These are phyloP conservation scores for Carlito syrichta DNA, from an alignment of 2,113 vertebrate species.

Conservation along the genomic window DNA sequence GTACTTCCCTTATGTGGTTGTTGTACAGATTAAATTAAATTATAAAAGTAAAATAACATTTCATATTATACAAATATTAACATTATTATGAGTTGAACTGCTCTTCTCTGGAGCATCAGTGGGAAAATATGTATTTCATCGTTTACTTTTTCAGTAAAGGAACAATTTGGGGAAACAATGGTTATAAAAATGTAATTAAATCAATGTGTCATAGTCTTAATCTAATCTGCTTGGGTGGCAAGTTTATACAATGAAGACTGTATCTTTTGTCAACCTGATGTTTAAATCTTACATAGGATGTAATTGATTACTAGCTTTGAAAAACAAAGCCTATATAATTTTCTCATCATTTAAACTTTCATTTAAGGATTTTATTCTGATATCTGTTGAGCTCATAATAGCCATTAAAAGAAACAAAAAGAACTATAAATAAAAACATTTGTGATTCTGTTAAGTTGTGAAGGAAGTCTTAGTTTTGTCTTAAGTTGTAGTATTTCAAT, in stretches of 20 bases:
- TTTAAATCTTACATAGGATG: not conserved
- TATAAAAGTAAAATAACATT: conserved; percentile 2
- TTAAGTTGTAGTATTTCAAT: not conserved
- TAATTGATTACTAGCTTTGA: conserved; percentile 14
- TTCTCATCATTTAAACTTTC: not conserved
- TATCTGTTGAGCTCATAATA: not conserved
- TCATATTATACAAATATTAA: conserved; percentile 36
- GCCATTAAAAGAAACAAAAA: not conserved
- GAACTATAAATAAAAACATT: not conserved
- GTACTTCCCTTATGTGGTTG: not conserved
- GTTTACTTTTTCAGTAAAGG: conserved; percentile 31
- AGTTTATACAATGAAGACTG: conserved; percentile 33
- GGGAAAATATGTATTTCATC: too few relatives aligned
- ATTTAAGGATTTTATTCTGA: not conserved
- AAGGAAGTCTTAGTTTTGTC: not conserved
- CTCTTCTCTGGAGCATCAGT: too few relatives aligned
- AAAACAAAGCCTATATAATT: conserved; percentile 25
- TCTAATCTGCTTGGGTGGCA: conserved; percentile 28
- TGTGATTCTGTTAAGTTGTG: not conserved
- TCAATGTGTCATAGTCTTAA: conserved; percentile 47
- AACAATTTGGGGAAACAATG: conserved; percentile 35
- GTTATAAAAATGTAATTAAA: conserved; percentile 41
- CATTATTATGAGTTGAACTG: not conserved
- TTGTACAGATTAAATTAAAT: not conserved
- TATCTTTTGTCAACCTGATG: conserved; percentile 8